Base-by-base conservation (phyloP, 2,797 vertebrate species). In the Darevskia nairensis region DNA sequence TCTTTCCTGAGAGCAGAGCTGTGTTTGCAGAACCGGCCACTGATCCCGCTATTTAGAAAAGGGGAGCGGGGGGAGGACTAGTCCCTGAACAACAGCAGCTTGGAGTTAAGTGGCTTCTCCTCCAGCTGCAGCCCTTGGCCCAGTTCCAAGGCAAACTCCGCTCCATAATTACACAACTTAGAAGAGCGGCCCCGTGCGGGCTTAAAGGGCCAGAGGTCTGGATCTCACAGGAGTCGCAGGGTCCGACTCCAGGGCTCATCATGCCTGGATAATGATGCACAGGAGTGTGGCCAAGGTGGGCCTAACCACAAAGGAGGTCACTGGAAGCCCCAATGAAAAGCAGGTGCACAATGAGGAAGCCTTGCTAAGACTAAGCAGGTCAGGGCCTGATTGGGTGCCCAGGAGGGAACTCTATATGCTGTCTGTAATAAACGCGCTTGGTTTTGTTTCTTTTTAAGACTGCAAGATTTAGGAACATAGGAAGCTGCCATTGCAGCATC, bases 61-160 rank as follows among this genome's bases (percentile, higher is more conserved):
- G 32, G n/a, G 25, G 25, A 15, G 71, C 6, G 72, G 6, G 32
- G 32, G 11, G 5, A 74, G 32, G 74, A 19, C 46, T 29, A 35
- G 68, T 72, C 89, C 50, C 55, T 6, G 19, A 83, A 72, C 85
- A 79, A 72, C 61, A 81, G 76, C 86, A 69, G 82, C 46, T 77
- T 59, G 84, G 55, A 81, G 87, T 88, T 55, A 88, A 88, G 83
- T 89, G 83, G 83, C 69, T 89, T 75, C 71, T 89, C 71, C 78
- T 88, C 93, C 94, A 95, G 95, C 95, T 96, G 95, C 94, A 95
- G 93, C 23, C 91, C 91, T 92, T 95, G 95, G 95, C 95, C 90
- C 39, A 11, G 85, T 89, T 94, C 95, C 95, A 96, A 96, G 93
- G 94, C 94, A 95, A 96, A 95, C 89, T 88, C 94, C 3, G 82